Percentiles rank a stretch among this genome's conserved stretches.
phyloP scores from a whole-genome alignment of 2,113 vertebrate species.

The Ellobius talpinus region DNA sequence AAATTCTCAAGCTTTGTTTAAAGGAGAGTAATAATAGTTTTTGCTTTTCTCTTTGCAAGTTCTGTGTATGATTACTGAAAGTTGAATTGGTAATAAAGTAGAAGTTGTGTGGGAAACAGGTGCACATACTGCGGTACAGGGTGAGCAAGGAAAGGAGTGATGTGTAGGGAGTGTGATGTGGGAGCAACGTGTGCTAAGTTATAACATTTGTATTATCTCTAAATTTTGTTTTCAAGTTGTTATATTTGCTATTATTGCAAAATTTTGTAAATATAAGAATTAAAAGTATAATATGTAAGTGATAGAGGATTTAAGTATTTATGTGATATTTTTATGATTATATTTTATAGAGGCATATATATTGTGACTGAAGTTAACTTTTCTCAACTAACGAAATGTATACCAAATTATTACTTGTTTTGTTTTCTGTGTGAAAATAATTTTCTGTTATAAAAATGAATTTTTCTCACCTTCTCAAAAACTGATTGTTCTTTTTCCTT shows the following conservation, averaged over 20 bases:
- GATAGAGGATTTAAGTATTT: constrained; percentile 18
- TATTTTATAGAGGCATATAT: neutral
- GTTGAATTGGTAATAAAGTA: constrained; percentile 13
- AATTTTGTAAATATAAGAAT: constrained; percentile 41
- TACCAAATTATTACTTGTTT: constrained; percentile 14
- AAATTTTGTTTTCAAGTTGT: constrained; percentile 26
- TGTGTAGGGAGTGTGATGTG: neutral
- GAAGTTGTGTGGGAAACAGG: constrained; percentile 50
- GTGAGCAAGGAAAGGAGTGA: constrained; percentile 28
- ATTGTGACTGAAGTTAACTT: constrained; percentile 38
- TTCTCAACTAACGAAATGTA: constrained; percentile 38
- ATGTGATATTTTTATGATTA: constrained; percentile 45
- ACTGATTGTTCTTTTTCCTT: constrained; percentile 22
- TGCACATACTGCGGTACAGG: constrained; percentile 54
- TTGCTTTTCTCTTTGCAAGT: constrained; percentile 6
- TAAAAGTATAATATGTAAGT: constrained; percentile 34
- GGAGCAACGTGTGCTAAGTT: neutral
- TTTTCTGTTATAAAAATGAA: constrained; percentile 51
- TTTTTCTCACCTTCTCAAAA: constrained; percentile 54
- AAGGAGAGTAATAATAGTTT: neutral
- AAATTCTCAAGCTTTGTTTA: neutral
- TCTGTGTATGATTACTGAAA: constrained; percentile 36
- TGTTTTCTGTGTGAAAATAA: constrained; percentile 49
- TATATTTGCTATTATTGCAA: neutral
- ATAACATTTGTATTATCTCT: constrained; percentile 1